phyloP scores from a whole-genome alignment of 1,140 invertebrate genomes.

The Adelges cooleyi region DNA sequence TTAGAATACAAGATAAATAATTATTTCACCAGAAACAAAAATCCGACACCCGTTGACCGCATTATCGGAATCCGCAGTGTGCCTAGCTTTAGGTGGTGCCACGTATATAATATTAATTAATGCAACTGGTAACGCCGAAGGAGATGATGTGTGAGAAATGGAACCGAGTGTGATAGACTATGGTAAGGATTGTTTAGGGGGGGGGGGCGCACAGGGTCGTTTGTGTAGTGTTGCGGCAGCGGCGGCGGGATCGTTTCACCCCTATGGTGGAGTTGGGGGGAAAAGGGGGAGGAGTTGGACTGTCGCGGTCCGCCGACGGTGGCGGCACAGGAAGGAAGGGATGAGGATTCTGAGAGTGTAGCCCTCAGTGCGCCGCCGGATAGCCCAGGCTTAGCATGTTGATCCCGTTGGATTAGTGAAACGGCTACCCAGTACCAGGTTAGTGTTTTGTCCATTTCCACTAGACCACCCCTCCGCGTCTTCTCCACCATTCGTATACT shows the following conservation, averaged over 20 bases:
- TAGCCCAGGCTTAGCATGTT: conserved; percentile 29
- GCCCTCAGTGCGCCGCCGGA: conserved; percentile 28
- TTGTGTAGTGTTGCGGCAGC: background rate
- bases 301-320: background rate
- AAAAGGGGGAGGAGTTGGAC: conserved; percentile 24
- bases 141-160: no score
- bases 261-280: background rate
- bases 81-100: no score
- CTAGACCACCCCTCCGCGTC: background rate
- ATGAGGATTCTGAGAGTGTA: conserved; percentile 29
- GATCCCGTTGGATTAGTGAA: conserved; percentile 26
- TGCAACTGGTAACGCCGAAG: no score
- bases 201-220: background rate
- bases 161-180: no score
- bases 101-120: no score
- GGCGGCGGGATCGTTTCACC: background rate
- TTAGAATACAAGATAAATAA: no score
- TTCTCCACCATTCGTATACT: background rate
- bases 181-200: background rate
- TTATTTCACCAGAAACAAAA: no score
- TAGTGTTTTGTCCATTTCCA: conserved; percentile 26
- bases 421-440: conserved; percentile 26
- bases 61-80: no score
- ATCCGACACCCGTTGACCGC: no score
- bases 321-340: conserved; percentile 25